Evolutionary conservation across 2,113 vertebrate species (phyloP), one percentile per base, ranked within the genome.

Genomic region (Nymphicus hollandicus): DNA sequence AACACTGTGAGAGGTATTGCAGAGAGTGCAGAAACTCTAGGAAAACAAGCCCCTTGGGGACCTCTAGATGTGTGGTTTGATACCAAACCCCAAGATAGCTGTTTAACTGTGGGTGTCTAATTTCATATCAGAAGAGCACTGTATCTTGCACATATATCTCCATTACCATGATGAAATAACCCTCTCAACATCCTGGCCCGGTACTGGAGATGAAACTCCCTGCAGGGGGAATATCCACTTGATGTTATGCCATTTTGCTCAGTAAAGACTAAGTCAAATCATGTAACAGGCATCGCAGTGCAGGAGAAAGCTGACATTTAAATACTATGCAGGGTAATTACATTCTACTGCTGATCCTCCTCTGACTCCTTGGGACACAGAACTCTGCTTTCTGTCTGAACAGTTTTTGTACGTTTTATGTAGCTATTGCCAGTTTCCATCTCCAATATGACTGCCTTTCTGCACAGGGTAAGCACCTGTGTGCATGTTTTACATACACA

Each of bases 21-120:
- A 81, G 6, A 31, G 4, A 0, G 53, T 31, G n/a, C 76, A 91
- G 60, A 65, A 87, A 39, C 71, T 22, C 14, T 44, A 71, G 80
- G 69, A 78, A 96, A 94, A 93, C 60, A 91, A 96, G 86, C 61
- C 96, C 88, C 84, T 80, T 95, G 83, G 94, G 88, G 81, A 91
- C 65, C 77, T 74, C 37, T 33, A 89, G 93, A 96, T 91, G 77
- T 80, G 91, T 66, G 95, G 89, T 85, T 95, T 91, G 96, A 96
- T 91, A 91, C 29, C 50, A 94, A 88, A 78, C 80, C 81, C 95
- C 86, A 87, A 84, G 90, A 69, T 0, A 92, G n/a, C 70, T 94
- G 69, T 93, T 96, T 81, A 93, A 93, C 72, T 91, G 61, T 43
- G 49, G 77, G 80, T 81, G 47, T 92, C 72, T 92, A 56, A 88